phyloP scores from a whole-genome alignment of 2,113 vertebrate genomes.

The Solenodon paradoxus region DNA sequence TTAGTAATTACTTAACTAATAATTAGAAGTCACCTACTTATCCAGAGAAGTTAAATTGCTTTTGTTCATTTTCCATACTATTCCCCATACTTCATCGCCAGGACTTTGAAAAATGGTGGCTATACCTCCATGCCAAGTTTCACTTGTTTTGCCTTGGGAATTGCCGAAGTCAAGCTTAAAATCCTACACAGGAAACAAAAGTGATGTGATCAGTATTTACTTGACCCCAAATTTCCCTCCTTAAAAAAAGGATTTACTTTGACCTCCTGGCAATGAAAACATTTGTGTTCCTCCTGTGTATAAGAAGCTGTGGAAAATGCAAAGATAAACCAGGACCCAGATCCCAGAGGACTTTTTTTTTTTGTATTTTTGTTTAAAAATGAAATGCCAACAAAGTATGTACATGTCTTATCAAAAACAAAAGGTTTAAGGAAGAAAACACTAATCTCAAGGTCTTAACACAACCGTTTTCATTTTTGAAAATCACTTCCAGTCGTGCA shows the following conservation, averaged over 20 bases:
- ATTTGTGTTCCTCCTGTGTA: neutral
- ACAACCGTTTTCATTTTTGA: neutral
- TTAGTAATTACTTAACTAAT: conserved; percentile 47
- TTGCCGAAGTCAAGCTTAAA: conserved; percentile 91
- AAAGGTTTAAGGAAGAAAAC: neutral
- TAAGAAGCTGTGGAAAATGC: conserved; percentile 21
- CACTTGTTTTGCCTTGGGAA: conserved; percentile 77
- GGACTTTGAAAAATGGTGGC: conserved; percentile 89
- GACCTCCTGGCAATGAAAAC: neutral
- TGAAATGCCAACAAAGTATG: neutral
- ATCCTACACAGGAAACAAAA: conserved; percentile 84
- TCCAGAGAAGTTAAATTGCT: conserved; percentile 87
- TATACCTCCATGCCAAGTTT: conserved; percentile 90
- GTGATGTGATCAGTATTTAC: conserved; percentile 39
- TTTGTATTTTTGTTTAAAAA: conserved; percentile 34
- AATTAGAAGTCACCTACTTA: conserved; percentile 86
- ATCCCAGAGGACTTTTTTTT: neutral
- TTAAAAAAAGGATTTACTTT: conserved; percentile 40
- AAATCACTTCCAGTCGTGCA: neutral
- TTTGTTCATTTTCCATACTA: conserved; percentile 91
- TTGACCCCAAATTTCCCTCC: neutral
- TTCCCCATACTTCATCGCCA: conserved; percentile 93
- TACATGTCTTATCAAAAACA: neutral
- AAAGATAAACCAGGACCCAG: neutral
- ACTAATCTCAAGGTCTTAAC: neutral